Percentiles rank a stretch among this genome's conserved stretches.
Evolutionary conservation across 2,113 vertebrate species (phyloP).

Genomic region (Prunella fulvescens): DNA sequence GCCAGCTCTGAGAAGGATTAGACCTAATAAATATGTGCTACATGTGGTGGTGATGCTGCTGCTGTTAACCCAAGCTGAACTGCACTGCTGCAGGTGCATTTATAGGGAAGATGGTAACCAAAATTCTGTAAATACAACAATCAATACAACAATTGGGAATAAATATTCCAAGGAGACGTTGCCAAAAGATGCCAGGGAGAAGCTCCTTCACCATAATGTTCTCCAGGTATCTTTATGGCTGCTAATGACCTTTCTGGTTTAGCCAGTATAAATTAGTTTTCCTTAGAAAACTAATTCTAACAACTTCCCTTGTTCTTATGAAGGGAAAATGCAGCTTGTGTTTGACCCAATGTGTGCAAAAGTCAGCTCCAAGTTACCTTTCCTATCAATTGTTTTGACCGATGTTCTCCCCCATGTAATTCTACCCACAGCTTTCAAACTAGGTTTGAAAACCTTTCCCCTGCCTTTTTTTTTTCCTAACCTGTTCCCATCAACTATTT

Average conservation of each 20-base stretch:
- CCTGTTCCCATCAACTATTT: constrained; percentile 15
- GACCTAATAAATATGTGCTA: background rate
- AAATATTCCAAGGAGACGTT: background rate
- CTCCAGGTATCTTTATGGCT: background rate
- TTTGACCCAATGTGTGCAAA: background rate
- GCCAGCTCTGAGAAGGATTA: background rate
- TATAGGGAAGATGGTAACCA: background rate
- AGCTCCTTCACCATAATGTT: background rate
- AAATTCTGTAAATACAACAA: background rate
- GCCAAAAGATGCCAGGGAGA: background rate
- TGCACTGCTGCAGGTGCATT: background rate
- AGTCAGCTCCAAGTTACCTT: background rate
- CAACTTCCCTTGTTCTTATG: too few species aligned
- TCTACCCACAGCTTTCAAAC: background rate
- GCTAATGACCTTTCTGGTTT: background rate
- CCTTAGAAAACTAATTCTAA: too few species aligned
- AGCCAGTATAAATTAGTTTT: background rate
- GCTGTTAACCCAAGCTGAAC: background rate
- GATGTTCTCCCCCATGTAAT: background rate
- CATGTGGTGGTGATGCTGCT: background rate
- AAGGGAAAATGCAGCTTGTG: background rate
- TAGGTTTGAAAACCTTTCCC: background rate
- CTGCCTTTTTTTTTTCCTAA: background rate
- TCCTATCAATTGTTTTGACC: background rate
- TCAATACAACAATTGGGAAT: background rate